Percentiles rank a stretch among this genome's conserved stretches.
Evolutionary conservation across 2,113 vertebrate species (phyloP).

Genomic region (Chaetodon trifascialis): DNA sequence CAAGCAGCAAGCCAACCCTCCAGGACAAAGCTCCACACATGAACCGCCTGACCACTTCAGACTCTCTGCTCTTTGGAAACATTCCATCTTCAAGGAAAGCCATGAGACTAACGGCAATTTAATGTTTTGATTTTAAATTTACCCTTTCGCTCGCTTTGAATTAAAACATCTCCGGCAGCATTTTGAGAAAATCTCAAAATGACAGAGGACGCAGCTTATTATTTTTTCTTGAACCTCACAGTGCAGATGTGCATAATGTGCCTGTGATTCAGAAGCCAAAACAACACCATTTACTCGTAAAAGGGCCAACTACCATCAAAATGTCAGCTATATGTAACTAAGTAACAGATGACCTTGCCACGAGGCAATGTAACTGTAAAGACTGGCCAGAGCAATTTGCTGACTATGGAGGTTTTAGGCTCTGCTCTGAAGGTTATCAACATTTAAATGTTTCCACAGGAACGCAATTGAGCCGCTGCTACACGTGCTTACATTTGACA

Average conservation of each 20-base stretch:
- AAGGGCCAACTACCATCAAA: background rate
- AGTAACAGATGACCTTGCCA: constrained; percentile 13
- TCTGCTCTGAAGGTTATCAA: constrained; percentile 34
- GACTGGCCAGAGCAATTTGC: constrained; percentile 8
- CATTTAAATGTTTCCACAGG: background rate
- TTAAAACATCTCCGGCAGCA: background rate
- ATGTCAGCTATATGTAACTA: background rate
- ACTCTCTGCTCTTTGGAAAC: background rate
- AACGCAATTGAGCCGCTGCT: background rate
- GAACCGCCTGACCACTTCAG: background rate
- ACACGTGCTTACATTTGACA: background rate
- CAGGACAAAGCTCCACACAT: background rate
- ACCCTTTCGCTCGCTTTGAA: background rate
- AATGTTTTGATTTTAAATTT: background rate
- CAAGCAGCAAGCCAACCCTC: background rate
- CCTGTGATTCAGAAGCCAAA: background rate
- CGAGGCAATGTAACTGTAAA: constrained; percentile 8
- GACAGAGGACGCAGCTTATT: background rate
- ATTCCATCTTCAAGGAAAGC: background rate
- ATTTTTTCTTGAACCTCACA: background rate
- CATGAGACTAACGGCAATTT: background rate
- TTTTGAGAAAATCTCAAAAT: background rate
- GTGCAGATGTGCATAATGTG: background rate
- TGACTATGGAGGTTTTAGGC: background rate
- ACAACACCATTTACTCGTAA: background rate